Evolutionary conservation across 2,888 invertebrate species (phyloP), one percentile per base, ranked within the genome.

Genomic region (Cryptus viduatorius): DNA sequence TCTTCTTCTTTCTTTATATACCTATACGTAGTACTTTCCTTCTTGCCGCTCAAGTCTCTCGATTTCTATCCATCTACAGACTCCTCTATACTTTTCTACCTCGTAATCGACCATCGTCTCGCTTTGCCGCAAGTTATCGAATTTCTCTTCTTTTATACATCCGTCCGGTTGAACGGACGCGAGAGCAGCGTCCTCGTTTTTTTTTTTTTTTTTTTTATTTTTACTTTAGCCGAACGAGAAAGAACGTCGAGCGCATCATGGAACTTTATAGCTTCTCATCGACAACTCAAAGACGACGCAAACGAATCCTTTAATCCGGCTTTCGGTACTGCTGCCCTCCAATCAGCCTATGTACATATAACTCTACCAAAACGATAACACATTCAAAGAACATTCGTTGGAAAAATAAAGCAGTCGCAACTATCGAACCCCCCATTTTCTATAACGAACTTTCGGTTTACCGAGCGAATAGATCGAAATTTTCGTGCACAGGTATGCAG

Each of bases 51-150:
- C 4, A 37, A 5, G 42, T 71, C 37, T 19, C 59, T 65, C 48
- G 16, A 29, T 46, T 46, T 77, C 46, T 48, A 37, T 31, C 71
- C 46, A 42, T 72, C 65, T 65, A 42, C 56, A 65, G n/a, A 37
- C 42, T 31, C 31, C 73, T 53, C 61, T 50, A 59, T 24, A 64
- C 53, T 83, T 75, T 71, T 75, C 14, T 59, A 48, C n/a, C 65
- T 71, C 72, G 67, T 78, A 82, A 82, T 78, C 77, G 59, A 72
- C 82, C 77, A 50, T 68, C 77, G 78, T 71, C 79, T 79, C 83
- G 56, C 56, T 71, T 48, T 64, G 56, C 64, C 69, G 37, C 42
- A 65, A 72, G 56, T 79, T 83, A 83, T 79, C 65, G 71, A 79
- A 83, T 83, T 80, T 80, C 79, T 77, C 61, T 50, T 83, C 68